Evolutionary conservation across 2,888 invertebrate genomes (phyloP), one percentile per base, ranked within the genome.

Genomic region (Metellina segmentata): DNA sequence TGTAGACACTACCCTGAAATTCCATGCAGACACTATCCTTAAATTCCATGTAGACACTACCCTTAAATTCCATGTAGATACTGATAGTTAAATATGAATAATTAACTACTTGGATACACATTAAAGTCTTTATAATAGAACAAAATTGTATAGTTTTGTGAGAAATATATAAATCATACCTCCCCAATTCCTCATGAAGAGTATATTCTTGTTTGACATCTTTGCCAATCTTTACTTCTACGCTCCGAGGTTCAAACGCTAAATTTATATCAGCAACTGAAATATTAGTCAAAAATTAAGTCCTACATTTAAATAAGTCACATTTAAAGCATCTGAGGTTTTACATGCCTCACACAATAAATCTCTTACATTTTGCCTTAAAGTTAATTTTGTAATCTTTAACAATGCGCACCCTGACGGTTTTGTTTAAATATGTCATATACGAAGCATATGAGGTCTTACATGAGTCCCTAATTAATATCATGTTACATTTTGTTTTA

Each of bases 151-250:
- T 7, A 51, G 13, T n/a, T 8, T 49, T 61, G 9, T n/a, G 8
- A 81, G 51, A 13, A 74, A 53, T 11, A 7, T 72, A 2, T 6
- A 7, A 6, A 61, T 74, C 16, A 96, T 96, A 98, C 98, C 98
- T 97, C 95, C 99, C 99, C 94, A 99, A 97, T 95, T 99, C 98
- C 90, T 97, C 97, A 94, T 97, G 96, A 95, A 99, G 96, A 94
- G 97, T 97, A 95, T 97, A 99, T 94, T 96, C 96, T 94, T 97
- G 97, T 95, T 98, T 97, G 94, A 98, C 97, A 95, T 98, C 97
- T 90, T 97, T 96, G 93, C 97, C 97, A 93, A 97, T 96, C 95
- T 97, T 97, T 94, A 99, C 97, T 93, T 96, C 96, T 93, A 99
- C 98, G 96, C 98, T 97, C 94, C 98, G 96, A 94, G 97, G 96